Conservation (phyloP, 2,113 vertebrate species). For the Ranitomeya variabilis region DNA sequence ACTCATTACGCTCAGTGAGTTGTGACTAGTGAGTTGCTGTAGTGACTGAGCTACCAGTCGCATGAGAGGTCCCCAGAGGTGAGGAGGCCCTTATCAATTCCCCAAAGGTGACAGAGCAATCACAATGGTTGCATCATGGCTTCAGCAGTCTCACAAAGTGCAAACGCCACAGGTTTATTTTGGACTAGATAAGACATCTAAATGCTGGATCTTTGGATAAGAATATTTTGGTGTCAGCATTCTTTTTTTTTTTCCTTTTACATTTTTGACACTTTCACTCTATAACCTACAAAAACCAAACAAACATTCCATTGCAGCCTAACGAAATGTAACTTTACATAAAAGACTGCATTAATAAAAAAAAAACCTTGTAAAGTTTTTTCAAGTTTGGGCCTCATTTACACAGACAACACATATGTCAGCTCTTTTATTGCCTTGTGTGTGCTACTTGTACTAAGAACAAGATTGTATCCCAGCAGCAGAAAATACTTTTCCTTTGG, state of each 20-base stretch:
- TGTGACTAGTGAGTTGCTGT: not conserved
- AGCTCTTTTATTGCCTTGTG: not conserved
- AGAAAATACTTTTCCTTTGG: not conserved
- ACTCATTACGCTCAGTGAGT: not conserved
- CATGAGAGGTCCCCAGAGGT: not conserved
- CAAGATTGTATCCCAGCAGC: not conserved
- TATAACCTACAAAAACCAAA: not conserved
- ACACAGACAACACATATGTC: not conserved
- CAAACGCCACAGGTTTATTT: not conserved
- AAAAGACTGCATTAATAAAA: not conserved
- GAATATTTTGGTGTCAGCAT: not conserved
- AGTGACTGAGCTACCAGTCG: not conserved
- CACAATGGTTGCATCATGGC: not conserved
- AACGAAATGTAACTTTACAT: not conserved
- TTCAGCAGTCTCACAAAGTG: not conserved
- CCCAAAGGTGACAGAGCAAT: constrained; percentile 1
- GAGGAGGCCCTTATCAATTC: not conserved
- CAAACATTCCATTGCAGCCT: not conserved
- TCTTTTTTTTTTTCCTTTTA: not conserved
- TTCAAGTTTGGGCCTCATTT: not conserved
- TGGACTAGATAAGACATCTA: not conserved
- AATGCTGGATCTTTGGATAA: not conserved
- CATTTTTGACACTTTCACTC: not conserved
- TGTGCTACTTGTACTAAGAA: not conserved
- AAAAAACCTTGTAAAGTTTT: not conserved